Evolutionary conservation across 2,113 vertebrate species (phyloP).

Genomic region (Calypte anna): DNA sequence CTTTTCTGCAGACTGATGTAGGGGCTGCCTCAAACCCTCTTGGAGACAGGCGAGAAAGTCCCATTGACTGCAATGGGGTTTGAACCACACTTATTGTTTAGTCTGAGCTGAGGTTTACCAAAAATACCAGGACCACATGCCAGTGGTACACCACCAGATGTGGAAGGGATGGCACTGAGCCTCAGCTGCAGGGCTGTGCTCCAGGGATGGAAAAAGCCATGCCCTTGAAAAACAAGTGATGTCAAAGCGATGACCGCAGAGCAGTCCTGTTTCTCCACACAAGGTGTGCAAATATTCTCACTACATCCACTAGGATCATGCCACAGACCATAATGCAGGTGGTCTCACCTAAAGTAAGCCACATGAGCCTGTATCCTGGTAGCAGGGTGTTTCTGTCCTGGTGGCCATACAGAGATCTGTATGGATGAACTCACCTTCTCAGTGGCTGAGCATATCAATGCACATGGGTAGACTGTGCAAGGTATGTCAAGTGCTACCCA

Average conservation of each 20-base stretch:
- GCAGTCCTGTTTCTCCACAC: background rate
- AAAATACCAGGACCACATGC: slow-evolving; percentile 1
- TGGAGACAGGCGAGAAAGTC: background rate
- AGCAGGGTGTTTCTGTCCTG: background rate
- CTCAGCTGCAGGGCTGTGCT: fast-evolving
- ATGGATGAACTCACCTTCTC: background rate
- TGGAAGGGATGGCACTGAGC: background rate
- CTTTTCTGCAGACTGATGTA: background rate
- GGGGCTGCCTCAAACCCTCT: background rate
- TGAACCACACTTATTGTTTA: background rate
- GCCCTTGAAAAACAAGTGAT: slow-evolving; percentile 27
- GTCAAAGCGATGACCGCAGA: background rate
- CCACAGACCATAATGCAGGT: background rate
- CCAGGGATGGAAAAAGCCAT: slow-evolving; percentile 2
- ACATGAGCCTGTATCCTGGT: background rate
- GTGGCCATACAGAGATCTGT: background rate
- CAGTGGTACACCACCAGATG: background rate
- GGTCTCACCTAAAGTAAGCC: background rate
- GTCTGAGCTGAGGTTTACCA: slow-evolving; percentile 55
- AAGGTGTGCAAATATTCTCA: background rate
- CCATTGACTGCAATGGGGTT: background rate
- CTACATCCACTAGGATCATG: background rate
- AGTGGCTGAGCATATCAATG: background rate
- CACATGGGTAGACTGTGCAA: fast-evolving
- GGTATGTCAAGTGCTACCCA: background rate